Evolutionary conservation across 1,140 invertebrate species (phyloP).

Genomic region (Danaus melanippus): DNA sequence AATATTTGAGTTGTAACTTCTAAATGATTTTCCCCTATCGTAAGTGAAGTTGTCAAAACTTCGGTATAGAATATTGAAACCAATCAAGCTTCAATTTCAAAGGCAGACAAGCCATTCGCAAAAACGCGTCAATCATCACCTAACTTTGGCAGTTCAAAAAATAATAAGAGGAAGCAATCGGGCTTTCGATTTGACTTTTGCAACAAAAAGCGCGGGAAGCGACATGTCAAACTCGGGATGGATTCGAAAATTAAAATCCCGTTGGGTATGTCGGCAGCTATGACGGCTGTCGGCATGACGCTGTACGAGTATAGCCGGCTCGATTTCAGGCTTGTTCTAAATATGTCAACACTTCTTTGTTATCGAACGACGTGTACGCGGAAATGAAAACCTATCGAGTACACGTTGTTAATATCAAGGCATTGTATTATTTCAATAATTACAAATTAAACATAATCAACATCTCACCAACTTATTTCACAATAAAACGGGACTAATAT

Average conservation of each 20-base stretch:
- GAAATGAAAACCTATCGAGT: slow-evolving; percentile 67
- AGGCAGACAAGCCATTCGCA: slow-evolving; percentile 35
- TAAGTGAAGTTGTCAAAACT: slow-evolving; percentile 34
- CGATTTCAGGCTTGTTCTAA: slow-evolving; percentile 72
- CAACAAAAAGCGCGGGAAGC: slow-evolving; percentile 53
- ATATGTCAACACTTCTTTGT: slow-evolving; percentile 70
- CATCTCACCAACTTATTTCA: not conserved
- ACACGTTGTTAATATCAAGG: slow-evolving; percentile 54
- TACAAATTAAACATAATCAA: too few species aligned
- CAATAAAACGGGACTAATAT: slow-evolving; percentile 1
- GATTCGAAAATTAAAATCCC: slow-evolving; percentile 71
- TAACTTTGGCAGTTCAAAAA: slow-evolving; percentile 60
- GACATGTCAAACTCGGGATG: slow-evolving; percentile 51
- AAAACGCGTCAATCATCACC: slow-evolving; percentile 44
- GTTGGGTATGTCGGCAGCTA: slow-evolving; percentile 40
- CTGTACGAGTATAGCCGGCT: slow-evolving; percentile 42
- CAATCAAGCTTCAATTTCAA: slow-evolving; percentile 50
- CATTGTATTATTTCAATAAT: slow-evolving; percentile 48
- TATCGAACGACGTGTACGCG: slow-evolving; percentile 60
- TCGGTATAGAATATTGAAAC: slow-evolving; percentile 39
- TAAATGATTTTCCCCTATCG: slow-evolving; percentile 7
- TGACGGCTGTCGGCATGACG: slow-evolving; percentile 52
- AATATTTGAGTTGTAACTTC: not conserved
- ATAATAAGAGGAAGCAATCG: slow-evolving; percentile 57
- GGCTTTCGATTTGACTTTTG: slow-evolving; percentile 50